phyloP scores from a whole-genome alignment of 2,113 vertebrate genomes.

The Dasyprocta punctata region DNA sequence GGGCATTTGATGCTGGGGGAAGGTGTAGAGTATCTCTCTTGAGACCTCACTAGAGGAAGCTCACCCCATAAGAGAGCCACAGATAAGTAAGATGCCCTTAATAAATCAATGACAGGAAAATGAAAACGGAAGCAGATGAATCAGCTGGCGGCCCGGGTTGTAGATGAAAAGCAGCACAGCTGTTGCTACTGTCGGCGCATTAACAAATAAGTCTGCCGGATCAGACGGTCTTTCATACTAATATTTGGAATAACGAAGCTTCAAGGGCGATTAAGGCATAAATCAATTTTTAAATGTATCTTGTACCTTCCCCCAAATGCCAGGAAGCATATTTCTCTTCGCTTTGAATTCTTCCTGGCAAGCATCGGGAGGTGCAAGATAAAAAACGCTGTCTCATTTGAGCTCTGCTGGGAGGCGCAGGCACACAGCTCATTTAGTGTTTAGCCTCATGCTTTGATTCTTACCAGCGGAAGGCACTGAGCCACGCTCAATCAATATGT shows the following conservation, averaged over 20 bases:
- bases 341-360: conserved; percentile 43
- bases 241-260: conserved; percentile 85
- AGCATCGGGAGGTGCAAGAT: not conserved
- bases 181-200: conserved; percentile 71
- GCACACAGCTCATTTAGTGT: conserved; percentile 22
- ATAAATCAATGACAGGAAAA: conserved; percentile 86
- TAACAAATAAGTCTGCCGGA: conserved; percentile 82
- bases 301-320: conserved; percentile 56
- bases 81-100: conserved; percentile 85
- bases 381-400: accelerated
- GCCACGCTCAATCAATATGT: not conserved
- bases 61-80: conserved; percentile 65
- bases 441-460: conserved; percentile 44
- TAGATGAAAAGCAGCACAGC: conserved; percentile 79
- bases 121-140: conserved; percentile 83
- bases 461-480: not conserved
- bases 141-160: conserved; percentile 71
- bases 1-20: conserved; percentile 53
- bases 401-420: not conserved
- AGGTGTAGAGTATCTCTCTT: not conserved
- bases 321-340: conserved; percentile 30
- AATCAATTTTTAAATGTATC: conserved; percentile 82
- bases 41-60: conserved; percentile 36
- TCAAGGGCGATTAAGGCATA: conserved; percentile 83
- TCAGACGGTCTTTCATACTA: conserved; percentile 79